Evolutionary conservation across 2,888 invertebrate genomes (phyloP).

Genomic region (Coelopa pilipes): DNA sequence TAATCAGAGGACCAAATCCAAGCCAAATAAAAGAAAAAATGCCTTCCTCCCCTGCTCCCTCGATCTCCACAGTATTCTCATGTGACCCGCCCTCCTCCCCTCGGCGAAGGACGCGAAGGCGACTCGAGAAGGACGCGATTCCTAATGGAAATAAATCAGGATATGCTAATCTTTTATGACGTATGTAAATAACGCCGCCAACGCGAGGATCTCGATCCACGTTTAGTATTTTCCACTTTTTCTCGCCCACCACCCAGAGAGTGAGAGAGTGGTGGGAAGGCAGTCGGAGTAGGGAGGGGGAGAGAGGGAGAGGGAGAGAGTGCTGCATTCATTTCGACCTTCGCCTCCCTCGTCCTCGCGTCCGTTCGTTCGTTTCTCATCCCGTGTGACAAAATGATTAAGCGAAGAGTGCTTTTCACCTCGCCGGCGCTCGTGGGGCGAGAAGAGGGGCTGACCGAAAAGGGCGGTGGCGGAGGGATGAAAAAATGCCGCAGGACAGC

Average conservation of each 20-base stretch:
- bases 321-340: not conserved
- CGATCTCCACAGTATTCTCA: too few species aligned
- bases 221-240: constrained; percentile 12
- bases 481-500: not conserved
- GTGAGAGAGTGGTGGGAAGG: not conserved
- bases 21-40: too few species aligned
- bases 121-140: constrained; percentile 39
- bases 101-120: not conserved
- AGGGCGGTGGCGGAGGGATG: not conserved
- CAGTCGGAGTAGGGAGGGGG: not conserved
- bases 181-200: constrained; percentile 47
- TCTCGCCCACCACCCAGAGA: not conserved
- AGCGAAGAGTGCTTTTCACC: constrained; percentile 42
- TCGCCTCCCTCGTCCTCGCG: constrained; percentile 4
- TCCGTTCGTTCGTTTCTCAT: constrained; percentile 37
- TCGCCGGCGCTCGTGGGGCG: constrained; percentile 21
- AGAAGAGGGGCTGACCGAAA: not conserved
- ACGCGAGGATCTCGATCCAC: constrained; percentile 14
- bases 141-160: constrained; percentile 50
- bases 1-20: too few species aligned
- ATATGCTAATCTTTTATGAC: constrained; percentile 51
- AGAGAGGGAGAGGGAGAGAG: too few species aligned
- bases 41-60: too few species aligned
- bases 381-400: constrained; percentile 40
- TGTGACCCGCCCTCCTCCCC: too few species aligned